A percentile compares a stretch with the other conserved stretches of the same genome.
Conservation (phyloP, 2,888 invertebrate genomes). For the Beris chalybata region DNA sequence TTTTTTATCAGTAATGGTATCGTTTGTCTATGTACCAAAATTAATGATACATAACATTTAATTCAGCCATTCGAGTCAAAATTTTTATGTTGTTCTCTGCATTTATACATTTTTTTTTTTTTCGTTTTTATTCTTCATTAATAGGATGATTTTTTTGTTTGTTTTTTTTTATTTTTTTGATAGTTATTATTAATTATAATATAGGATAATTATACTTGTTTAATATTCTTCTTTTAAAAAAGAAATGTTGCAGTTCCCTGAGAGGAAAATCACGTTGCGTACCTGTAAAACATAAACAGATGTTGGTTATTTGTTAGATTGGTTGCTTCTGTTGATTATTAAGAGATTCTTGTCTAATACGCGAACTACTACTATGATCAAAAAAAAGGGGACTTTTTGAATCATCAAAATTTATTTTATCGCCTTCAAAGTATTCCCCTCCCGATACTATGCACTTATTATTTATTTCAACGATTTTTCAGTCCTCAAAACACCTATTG, state of each 20-base stretch:
- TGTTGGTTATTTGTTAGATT: neutral
- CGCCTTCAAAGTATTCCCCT: no score
- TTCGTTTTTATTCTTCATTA: slow-evolving; percentile 4
- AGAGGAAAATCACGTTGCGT: slow-evolving; percentile 55
- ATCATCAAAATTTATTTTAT: no score
- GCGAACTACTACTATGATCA: no score
- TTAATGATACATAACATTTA: neutral
- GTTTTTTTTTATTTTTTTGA: slow-evolving; percentile 16
- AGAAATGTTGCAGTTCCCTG: slow-evolving; percentile 20
- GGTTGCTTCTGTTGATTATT: neutral
- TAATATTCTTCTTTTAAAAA: slow-evolving; percentile 24
- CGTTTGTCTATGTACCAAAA: neutral
- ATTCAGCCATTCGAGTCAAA: neutral
- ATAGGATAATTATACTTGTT: slow-evolving; percentile 26
- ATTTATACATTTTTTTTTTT: slow-evolving; percentile 20
- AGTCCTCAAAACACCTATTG: no score
- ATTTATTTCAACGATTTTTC: no score
- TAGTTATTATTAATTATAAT: slow-evolving; percentile 23
- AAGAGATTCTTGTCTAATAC: no score
- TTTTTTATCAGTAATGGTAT: neutral
- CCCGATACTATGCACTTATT: no score
- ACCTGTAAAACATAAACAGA: slow-evolving; percentile 43
- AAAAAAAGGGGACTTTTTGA: no score
- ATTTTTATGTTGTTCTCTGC: slow-evolving; percentile 1
- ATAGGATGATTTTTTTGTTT: slow-evolving; percentile 15